These are phyloP conservation scores for Tachina lurida DNA, from an alignment of 2,888 invertebrate species.

Conservation along the genomic window DNA sequence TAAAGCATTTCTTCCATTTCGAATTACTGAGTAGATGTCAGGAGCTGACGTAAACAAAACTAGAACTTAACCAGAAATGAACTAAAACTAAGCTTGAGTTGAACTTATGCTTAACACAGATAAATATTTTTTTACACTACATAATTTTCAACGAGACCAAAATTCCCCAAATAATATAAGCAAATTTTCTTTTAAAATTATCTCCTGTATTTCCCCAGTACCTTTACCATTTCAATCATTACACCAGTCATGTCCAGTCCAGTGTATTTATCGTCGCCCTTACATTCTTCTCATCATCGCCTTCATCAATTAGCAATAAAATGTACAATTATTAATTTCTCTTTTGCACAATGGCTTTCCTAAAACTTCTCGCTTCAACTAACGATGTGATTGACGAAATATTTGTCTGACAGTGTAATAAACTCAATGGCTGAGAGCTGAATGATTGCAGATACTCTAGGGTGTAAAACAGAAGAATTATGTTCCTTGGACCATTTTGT, in stretches of 20 bases:
- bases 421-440: background rate
- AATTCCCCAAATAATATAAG: no score
- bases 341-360: conserved; percentile 27
- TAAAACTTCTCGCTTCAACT: background rate
- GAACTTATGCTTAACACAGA: no score
- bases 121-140: no score
- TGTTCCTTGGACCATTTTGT: background rate
- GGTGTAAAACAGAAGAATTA: background rate
- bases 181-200: no score
- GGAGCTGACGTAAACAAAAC: no score
- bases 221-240: conserved; percentile 19
- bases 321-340: conserved; percentile 24
- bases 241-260: conserved; percentile 12
- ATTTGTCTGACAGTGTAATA: conserved; percentile 16
- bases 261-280: background rate
- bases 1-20: no score
- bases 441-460: background rate
- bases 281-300: conserved; percentile 16
- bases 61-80: no score
- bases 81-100: no score
- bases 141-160: no score
- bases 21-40: no score
- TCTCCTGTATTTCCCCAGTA: background rate
- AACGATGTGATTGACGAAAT: conserved; percentile 31
- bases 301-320: conserved; percentile 40